Base-by-base conservation (phyloP, 2,113 vertebrate genomes). In the Bufo bufo region DNA sequence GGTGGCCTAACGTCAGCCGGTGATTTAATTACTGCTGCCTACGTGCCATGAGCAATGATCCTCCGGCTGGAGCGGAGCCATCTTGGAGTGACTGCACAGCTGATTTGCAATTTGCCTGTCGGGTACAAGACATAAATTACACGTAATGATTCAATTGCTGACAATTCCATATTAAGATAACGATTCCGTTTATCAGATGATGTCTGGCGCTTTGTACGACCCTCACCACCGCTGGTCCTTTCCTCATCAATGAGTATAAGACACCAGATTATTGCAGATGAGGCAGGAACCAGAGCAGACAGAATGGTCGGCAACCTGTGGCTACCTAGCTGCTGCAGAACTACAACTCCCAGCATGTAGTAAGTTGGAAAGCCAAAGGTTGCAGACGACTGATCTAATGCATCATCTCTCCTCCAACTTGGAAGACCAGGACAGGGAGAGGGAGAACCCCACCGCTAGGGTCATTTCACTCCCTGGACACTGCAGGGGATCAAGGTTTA, bases 121-220 rank as follows among this genome's bases (percentile, higher is more conserved):
- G 85, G 75, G 85, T 43, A 79, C 85, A 45, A 63, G 61, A 54
- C 85, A 86, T 86, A 69, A 86, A 86, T 86, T 86, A 86, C 75
- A 54, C 23, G n/a, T 86, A 79, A 86, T 86, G 75, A 86, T 86
- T 86, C 66, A 86, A 66, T 86, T 69, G 85, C 85, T 80, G 85
- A 86, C 85, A 86, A 78, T 58, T 86, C 58, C 85, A 23, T 11
- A 65, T 79, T 79, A 79, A 86, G 85, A 86, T 86, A 79, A 80
- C 79, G n/a, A 4, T n/a, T 79, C 59, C 2, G 82, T 71, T 72
- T 84, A 71, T 84, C 5, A 33, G 23, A 3, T 16, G 82, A 43
- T 72, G 56, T 72, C 65, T 69, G 63, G 47, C 14, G 82, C 66
- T 33, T 71, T 23, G 65, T 56, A 6, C 17, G n/a, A 19, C 71